These are phyloP conservation scores for Melanocharis versteri DNA, from an alignment of 2,113 vertebrate genomes.

Conservation along the genomic window DNA sequence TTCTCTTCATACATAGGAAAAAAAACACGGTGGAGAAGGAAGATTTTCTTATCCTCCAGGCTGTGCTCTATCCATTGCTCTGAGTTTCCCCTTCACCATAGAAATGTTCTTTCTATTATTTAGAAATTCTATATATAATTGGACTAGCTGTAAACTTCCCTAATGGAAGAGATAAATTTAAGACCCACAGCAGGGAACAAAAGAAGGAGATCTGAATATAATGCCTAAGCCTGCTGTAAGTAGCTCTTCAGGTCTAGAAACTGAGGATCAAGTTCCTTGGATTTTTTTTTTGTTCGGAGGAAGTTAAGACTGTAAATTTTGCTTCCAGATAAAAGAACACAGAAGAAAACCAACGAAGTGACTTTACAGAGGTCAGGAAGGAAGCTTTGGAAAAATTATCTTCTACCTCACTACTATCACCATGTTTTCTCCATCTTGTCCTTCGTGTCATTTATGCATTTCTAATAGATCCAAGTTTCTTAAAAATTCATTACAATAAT, in stretches of 20 bases:
- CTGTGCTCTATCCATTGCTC: neutral
- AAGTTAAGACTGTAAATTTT: neutral
- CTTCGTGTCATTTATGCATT: neutral
- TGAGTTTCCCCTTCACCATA: neutral
- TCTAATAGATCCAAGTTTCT: neutral
- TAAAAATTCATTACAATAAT: neutral
- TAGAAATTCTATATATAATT: neutral
- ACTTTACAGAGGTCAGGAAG: neutral
- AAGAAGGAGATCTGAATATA: neutral
- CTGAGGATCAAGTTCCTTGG: neutral
- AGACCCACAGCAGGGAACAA: neutral
- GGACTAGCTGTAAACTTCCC: neutral
- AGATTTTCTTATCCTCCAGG: neutral
- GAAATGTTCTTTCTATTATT: neutral
- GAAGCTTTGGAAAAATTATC: neutral
- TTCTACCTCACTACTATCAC: neutral
- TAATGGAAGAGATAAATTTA: neutral
- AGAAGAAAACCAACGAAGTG: neutral
- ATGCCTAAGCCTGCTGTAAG: neutral
- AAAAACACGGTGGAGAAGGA: neutral
- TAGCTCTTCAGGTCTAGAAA: neutral
- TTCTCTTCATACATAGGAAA: neutral
- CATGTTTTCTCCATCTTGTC: neutral
- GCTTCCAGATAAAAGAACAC: neutral
- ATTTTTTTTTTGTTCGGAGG: neutral